Base-by-base conservation (phyloP, 1,140 invertebrate genomes). In the Coptotermes formosanus region DNA sequence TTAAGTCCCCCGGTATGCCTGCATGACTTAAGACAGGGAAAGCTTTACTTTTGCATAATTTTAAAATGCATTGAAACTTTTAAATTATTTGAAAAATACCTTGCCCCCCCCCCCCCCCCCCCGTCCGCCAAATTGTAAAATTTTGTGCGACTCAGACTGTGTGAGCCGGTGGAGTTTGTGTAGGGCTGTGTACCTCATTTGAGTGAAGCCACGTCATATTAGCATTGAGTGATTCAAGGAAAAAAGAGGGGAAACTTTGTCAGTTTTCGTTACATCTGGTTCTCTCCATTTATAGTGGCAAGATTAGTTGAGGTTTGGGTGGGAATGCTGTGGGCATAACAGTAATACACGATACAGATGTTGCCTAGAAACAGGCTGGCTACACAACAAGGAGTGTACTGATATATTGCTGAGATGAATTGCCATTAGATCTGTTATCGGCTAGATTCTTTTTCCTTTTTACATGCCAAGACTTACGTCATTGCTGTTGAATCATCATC, bases 401-500 rank as follows among this genome's bases (percentile, higher is more conserved):
- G 7, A 21, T 21, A 19, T 19, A 48, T 19, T 55, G 52, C 52
- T 55, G 52, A 75, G 25, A 75, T 25, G n/a, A 75, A 75, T 75
- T 75, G 9, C 7, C 7, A 30, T 75, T 30, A n/a, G 64, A 14
- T n/a, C n/a, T 30, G 52, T 16, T 55, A 75, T 30, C n/a, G n/a
- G n/a, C 25, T 75, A n/a, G 1, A 3, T 21, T 25, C 25, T 75
- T 30, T 30, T 75, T 75, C 19, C n/a, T 16, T 30, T 12, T 75
- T 30, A 6, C 64, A 30, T 75, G 14, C 64, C 25, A 30, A 14
- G 25, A 75, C 64, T 75, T 75, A 30, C 64, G 64, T 75, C 64
- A 75, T 14, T 75, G 64, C 64, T n/a, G 64, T 75, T 75, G 64
- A 75, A 75, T 75, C 64, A 64, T 64, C 59, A 75, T 75, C 4